These are phyloP conservation scores for Chromoteleia sp. DNA, from an alignment of 2,888 invertebrate genomes.

Conservation along the genomic window DNA sequence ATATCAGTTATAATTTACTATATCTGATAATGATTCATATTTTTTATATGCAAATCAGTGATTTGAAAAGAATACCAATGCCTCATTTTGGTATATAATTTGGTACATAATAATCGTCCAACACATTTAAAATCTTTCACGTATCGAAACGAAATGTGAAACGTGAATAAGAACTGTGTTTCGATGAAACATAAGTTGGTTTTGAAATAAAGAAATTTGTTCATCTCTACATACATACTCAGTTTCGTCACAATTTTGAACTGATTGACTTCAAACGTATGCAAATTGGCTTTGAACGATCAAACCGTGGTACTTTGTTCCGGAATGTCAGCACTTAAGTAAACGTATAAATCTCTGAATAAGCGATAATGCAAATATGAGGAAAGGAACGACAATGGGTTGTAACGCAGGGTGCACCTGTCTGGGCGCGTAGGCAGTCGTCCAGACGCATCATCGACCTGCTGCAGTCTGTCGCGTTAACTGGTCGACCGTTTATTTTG, in stretches of 20 bases:
- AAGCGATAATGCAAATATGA: conserved; percentile 45
- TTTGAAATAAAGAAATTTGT: background rate
- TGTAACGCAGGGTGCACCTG: conserved; percentile 52
- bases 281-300: background rate
- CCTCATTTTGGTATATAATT: no score
- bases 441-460: conserved; percentile 69
- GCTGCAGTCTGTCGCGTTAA: conserved; percentile 67
- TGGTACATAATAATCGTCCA: no score
- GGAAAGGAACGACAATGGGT: conserved; percentile 49
- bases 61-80: no score
- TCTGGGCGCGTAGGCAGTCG: conserved; percentile 62
- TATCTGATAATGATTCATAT: no score
- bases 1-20: no score
- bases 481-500: conserved; percentile 71
- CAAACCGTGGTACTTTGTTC: background rate
- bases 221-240: no score
- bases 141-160: no score
- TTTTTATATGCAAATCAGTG: no score
- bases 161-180: no score
- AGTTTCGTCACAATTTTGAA: background rate
- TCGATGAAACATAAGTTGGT: no score
- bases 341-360: conserved; percentile 12
- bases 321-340: conserved; percentile 6
- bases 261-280: background rate
- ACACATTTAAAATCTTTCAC: no score